Base-by-base conservation (phyloP, 2,888 invertebrate genomes). In the Lasioglossum pauxillum region DNA sequence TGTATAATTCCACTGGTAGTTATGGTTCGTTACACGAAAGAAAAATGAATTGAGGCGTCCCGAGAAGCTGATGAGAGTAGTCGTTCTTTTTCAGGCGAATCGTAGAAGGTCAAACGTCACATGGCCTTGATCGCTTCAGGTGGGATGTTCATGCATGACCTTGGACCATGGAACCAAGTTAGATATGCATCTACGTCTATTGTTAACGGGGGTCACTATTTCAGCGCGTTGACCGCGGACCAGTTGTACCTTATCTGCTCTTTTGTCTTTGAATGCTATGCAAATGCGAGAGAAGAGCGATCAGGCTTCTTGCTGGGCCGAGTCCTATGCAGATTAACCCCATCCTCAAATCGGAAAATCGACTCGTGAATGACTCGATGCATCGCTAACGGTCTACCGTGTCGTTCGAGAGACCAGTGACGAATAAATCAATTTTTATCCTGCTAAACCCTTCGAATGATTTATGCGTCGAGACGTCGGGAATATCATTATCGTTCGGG, bases 151-250 rank as follows among this genome's bases (percentile, higher is more conserved):
- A 35, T n/a, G 38, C 57, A 7, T 67, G 79, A 86, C 83, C 79
- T 87, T 87, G 71, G 77, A 79, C 79, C 81, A 35, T 82, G 86
- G 77, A 79, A 83, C 73, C 71, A 46, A 75, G 71, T 75, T 80
- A 86, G 87, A 87, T 87, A 87, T 86, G 86, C 49, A 87, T 87
- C 86, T 77, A 64, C n/a, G 57, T 82, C 77, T 72, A 87, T 82
- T 83, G 83, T 87, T 83, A 79, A 83, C 81, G 16, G 69, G 41
- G 81, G 79, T 81, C 85, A 81, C 69, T 64, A 79, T 86, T 83
- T 86, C 85, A 87, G 12, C 75, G 41, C 67, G 72, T 80, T 80
- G 80, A 83, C 83, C 80, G 82, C 74, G 71, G 49, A 49, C 80
- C 38, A 83, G 71, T 83, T 81, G 27, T n/a, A 5, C 12, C 71